phyloP scores from a whole-genome alignment of 1,140 invertebrate genomes.

The Drosophila littoralis region DNA sequence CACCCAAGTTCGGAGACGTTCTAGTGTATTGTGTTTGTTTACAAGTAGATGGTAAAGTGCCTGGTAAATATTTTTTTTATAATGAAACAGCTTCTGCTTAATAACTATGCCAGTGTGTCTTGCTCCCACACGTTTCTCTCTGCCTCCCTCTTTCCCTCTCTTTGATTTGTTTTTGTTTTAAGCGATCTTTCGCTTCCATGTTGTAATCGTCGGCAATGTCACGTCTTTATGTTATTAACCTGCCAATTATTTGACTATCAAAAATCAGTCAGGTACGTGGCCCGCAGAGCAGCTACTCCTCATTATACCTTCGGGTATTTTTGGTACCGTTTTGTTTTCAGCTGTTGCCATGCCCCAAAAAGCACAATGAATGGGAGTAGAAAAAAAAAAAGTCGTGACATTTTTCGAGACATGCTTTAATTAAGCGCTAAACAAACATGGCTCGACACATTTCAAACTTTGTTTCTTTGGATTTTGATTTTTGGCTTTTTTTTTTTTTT shows the following conservation, averaged over 20 bases:
- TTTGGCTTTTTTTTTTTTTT: background rate
- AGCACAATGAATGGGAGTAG: constrained; percentile 32
- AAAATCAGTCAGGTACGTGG: constrained; percentile 41
- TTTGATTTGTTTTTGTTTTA: background rate
- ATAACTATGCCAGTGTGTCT: constrained; percentile 17
- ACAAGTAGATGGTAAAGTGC: constrained; percentile 3
- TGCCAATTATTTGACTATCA: constrained; percentile 66
- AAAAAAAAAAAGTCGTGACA: constrained; percentile 50
- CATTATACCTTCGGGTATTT: constrained; percentile 48
- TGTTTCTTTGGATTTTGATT: constrained; percentile 3
- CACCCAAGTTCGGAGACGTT: background rate
- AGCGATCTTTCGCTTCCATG: constrained; percentile 40
- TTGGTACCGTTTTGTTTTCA: constrained; percentile 18
- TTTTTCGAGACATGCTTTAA: constrained; percentile 60
- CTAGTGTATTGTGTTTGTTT: constrained; percentile 1
- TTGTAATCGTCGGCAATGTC: constrained; percentile 54
- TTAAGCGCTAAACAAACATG: constrained; percentile 59
- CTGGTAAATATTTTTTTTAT: constrained; percentile 3
- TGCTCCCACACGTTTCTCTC: background rate
- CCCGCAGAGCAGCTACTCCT: constrained; percentile 22
- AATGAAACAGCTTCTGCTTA: constrained; percentile 5
- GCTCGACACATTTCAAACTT: constrained; percentile 50
- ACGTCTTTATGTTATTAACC: constrained; percentile 65
- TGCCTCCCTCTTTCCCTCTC: background rate
- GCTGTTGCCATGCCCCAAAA: constrained; percentile 45